These are phyloP conservation scores for Napeogenes sylphis DNA, from an alignment of 2,888 invertebrate species.

Conservation along the genomic window DNA sequence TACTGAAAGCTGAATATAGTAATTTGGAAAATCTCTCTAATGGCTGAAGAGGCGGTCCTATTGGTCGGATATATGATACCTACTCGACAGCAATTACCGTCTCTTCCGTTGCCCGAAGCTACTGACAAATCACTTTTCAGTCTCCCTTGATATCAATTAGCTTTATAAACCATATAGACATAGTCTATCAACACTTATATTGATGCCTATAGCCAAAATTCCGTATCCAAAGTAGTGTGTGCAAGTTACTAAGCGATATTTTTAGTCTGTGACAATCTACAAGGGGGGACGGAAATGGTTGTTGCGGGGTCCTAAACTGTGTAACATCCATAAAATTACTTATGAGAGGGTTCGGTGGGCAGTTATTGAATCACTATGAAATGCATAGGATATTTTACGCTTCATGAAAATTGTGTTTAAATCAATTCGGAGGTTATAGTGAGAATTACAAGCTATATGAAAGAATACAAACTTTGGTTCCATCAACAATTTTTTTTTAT, in stretches of 20 bases:
- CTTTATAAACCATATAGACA: conserved; percentile 18
- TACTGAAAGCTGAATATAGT: conserved; percentile 25
- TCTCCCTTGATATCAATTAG: conserved; percentile 36
- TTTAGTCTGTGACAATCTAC: conserved; percentile 28
- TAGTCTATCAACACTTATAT: conserved; percentile 21
- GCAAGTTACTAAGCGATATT: conserved; percentile 6
- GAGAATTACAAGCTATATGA: conserved; percentile 25
- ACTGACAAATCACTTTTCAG: conserved; percentile 64
- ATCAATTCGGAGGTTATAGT: conserved; percentile 47
- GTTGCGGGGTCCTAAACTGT: conserved; percentile 40
- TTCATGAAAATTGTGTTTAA: conserved; percentile 40
- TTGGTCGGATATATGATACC: conserved; percentile 65
- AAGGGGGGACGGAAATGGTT: conserved; percentile 47
- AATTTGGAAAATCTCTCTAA: conserved; percentile 41
- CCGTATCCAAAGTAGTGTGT: neutral
- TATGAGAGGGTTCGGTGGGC: conserved; percentile 49
- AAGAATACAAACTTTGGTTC: conserved; percentile 7
- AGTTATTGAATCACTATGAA: conserved; percentile 64
- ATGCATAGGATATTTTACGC: conserved; percentile 65
- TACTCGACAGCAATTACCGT: conserved; percentile 65
- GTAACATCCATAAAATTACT: conserved; percentile 62
- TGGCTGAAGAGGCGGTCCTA: conserved; percentile 54
- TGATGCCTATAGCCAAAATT: neutral
- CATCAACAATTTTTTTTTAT: no score
- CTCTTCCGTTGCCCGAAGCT: conserved; percentile 63